Evolutionary conservation across 53 echinoderm and acorn worm genomes (phyloP).

Genomic region (Paracentrotus lividus): DNA sequence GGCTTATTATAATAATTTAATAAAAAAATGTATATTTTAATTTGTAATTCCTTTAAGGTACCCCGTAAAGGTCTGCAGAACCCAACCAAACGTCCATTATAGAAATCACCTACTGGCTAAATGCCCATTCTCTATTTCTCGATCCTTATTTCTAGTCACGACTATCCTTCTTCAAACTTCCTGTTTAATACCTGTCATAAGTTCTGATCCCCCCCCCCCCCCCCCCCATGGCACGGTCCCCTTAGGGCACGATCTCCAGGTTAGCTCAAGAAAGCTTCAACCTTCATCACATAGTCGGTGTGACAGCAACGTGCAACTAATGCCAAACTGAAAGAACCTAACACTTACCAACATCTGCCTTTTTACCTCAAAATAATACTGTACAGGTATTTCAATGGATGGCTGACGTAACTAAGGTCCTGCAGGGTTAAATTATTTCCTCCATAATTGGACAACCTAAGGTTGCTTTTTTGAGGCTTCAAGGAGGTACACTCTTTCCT

Average conservation of each 20-base stretch:
- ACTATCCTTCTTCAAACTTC: constrained; percentile 37
- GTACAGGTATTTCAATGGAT: neutral
- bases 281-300: constrained; percentile 22
- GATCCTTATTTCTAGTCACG: neutral
- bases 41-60: neutral
- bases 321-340: neutral
- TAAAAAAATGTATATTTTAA: too few relatives aligned
- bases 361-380: constrained; percentile 9
- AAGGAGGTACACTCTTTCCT: too few relatives aligned
- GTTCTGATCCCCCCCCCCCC: neutral
- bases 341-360: neutral
- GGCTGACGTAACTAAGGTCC: neutral
- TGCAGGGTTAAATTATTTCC: neutral
- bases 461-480: too few relatives aligned
- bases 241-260: too few relatives aligned
- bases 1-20: too few relatives aligned
- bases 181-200: constrained; percentile 18
- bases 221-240: neutral
- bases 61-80: neutral
- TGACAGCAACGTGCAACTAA: neutral
- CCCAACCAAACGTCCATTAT: neutral
- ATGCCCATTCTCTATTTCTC: constrained; percentile 8
- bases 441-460: too few relatives aligned
- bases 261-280: neutral
- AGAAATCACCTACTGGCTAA: neutral